Percentiles rank a stretch among this genome's conserved stretches.
Conservation (phyloP, 2,888 invertebrate genomes). For the Cataglyphis rosenhaueri region DNA sequence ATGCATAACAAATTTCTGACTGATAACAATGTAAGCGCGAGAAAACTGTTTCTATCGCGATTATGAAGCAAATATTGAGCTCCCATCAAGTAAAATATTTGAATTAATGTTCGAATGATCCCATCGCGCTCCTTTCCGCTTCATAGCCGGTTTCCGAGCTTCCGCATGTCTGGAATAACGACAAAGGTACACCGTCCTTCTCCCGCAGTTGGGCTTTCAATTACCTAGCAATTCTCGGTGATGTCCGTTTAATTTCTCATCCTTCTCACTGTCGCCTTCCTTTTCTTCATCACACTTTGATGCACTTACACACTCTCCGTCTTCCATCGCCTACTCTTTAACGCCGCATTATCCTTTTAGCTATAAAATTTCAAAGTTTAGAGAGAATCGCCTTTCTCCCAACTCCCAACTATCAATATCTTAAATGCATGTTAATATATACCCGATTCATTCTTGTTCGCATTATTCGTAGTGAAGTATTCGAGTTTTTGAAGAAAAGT, state of each 20-base stretch:
- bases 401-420: background rate
- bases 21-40: background rate
- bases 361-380: conserved; percentile 6
- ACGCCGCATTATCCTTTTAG: background rate
- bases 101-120: conserved; percentile 72
- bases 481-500: background rate
- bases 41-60: conserved; percentile 34
- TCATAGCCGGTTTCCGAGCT: conserved; percentile 70
- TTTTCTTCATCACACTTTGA: conserved; percentile 43
- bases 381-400: background rate
- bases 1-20: background rate
- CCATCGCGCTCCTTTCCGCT: conserved; percentile 61
- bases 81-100: conserved; percentile 66
- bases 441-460: background rate
- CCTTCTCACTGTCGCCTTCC: conserved; percentile 32
- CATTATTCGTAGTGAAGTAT: background rate
- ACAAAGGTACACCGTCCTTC: conserved; percentile 77
- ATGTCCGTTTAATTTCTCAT: conserved; percentile 78
- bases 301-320: conserved; percentile 14
- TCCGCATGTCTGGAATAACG: conserved; percentile 64
- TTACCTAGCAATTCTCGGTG: conserved; percentile 80
- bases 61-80: conserved; percentile 65
- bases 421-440: background rate
- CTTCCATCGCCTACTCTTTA: background rate
- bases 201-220: conserved; percentile 78